Percentiles rank a stretch among this genome's conserved stretches.
phyloP scores from a whole-genome alignment of 2,888 invertebrate species.

The Ophraella communa region DNA sequence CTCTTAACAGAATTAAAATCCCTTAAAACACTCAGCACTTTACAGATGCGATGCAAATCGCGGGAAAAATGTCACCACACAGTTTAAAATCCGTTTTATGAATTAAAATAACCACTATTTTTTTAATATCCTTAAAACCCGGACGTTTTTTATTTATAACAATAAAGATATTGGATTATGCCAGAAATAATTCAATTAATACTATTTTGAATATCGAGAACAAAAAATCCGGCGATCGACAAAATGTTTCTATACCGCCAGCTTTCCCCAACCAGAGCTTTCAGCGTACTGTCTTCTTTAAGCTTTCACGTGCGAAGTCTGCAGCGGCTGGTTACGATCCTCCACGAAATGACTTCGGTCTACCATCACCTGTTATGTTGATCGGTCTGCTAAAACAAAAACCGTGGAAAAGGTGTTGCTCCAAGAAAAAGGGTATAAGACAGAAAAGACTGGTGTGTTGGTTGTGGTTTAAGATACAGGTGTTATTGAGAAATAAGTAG shows the following conservation, averaged over 20 bases:
- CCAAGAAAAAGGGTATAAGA: slow-evolving; percentile 20
- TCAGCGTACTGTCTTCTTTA: slow-evolving; percentile 46
- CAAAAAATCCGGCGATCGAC: background rate
- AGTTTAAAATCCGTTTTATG: background rate
- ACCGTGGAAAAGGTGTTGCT: slow-evolving; percentile 28
- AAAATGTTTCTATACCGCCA: background rate
- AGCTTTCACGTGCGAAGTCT: slow-evolving; percentile 49
- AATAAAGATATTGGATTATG: no score
- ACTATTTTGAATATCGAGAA: no score
- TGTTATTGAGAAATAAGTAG: slow-evolving; percentile 18
- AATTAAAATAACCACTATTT: background rate
- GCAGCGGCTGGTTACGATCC: slow-evolving; percentile 47
- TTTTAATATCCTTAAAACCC: no score
- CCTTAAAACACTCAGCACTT: slow-evolving; percentile 22
- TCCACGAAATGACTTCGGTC: slow-evolving; percentile 41
- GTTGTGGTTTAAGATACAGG: slow-evolving; percentile 28
- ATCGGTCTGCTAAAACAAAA: slow-evolving; percentile 37
- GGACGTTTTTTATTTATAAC: no score
- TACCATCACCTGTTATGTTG: slow-evolving; percentile 51
- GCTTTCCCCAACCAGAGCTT: slow-evolving; percentile 40
- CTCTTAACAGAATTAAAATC: slow-evolving; percentile 27
- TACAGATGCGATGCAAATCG: slow-evolving; percentile 24
- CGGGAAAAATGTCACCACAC: slow-evolving; percentile 8
- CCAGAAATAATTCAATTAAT: no score
- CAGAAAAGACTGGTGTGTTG: slow-evolving; percentile 18